phyloP scores from a whole-genome alignment of 2,888 invertebrate species.

The Orchesellides sinensis region DNA sequence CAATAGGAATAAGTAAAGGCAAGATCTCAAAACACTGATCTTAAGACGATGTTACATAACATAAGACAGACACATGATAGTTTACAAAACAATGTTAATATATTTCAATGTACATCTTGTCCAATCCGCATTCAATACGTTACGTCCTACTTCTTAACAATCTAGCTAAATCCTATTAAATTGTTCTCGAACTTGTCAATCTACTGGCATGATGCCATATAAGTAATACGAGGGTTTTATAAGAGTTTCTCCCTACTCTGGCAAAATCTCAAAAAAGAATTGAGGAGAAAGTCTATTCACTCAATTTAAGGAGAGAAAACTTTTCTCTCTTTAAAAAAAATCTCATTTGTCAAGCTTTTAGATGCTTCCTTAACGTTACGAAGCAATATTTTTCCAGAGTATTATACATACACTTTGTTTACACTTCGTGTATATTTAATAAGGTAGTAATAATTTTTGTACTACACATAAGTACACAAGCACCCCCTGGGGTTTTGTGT shows the following conservation, averaged over 20 bases:
- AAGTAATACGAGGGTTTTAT: not conserved
- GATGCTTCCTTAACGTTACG: too few relatives aligned
- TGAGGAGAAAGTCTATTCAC: not conserved
- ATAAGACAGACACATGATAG: too few relatives aligned
- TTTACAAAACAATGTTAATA: too few relatives aligned
- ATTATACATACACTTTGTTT: too few relatives aligned
- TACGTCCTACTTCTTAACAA: not conserved
- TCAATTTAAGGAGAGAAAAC: not conserved
- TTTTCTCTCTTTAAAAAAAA: not conserved
- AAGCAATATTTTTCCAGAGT: too few relatives aligned
- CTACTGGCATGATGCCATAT: not conserved
- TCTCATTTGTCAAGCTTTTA: not conserved
- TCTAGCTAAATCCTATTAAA: constrained; percentile 10
- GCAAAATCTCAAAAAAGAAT: not conserved
- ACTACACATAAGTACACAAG: too few relatives aligned
- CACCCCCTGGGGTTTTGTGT: too few relatives aligned
- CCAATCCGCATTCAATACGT: not conserved
- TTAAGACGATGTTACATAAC: too few relatives aligned
- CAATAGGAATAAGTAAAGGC: not conserved
- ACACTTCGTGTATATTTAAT: too few relatives aligned
- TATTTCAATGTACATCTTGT: too few relatives aligned
- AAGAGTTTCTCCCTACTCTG: not conserved
- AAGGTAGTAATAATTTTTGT: too few relatives aligned
- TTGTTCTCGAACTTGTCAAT: not conserved
- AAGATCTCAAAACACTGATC: too few relatives aligned